A percentile compares a stretch with the other conserved stretches of the same genome.
These are phyloP conservation scores for Calameuta idolon DNA, from an alignment of 2,888 invertebrate species.

Conservation along the genomic window DNA sequence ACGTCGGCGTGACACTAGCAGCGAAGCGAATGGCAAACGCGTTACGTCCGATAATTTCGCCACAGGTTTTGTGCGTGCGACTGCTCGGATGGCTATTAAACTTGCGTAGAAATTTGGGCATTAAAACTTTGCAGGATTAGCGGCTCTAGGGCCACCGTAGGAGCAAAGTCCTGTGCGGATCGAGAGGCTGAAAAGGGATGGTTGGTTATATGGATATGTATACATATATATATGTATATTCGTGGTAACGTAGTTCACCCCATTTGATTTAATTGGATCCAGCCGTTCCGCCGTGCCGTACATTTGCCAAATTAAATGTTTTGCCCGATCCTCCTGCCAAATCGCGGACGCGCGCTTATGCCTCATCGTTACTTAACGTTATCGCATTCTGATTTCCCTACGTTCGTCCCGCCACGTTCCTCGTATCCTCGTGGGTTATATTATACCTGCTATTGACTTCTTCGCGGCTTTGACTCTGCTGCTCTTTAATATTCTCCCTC, in stretches of 20 bases:
- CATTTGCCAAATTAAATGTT: conserved; percentile 24
- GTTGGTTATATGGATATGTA: background rate
- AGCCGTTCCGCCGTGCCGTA: conserved; percentile 11
- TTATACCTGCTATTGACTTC: background rate
- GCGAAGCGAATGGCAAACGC: no score
- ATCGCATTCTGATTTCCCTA: background rate
- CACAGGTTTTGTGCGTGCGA: background rate
- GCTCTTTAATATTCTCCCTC: background rate
- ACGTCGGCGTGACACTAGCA: background rate
- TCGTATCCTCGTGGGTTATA: no score
- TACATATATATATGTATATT: background rate
- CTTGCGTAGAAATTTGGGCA: background rate
- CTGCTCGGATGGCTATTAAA: background rate
- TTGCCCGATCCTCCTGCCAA: conserved; percentile 4
- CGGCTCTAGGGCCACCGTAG: background rate
- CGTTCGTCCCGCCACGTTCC: background rate
- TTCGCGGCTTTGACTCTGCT: background rate
- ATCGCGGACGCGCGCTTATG: background rate
- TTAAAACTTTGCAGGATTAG: conserved; percentile 3
- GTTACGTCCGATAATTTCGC: no score
- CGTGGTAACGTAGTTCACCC: conserved; percentile 16
- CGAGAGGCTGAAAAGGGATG: background rate
- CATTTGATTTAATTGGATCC: conserved; percentile 27
- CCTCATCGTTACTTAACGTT: background rate
- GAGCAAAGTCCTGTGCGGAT: background rate